These are phyloP conservation scores for Avahi laniger DNA, from an alignment of 2,797 vertebrate species.

Conservation along the genomic window DNA sequence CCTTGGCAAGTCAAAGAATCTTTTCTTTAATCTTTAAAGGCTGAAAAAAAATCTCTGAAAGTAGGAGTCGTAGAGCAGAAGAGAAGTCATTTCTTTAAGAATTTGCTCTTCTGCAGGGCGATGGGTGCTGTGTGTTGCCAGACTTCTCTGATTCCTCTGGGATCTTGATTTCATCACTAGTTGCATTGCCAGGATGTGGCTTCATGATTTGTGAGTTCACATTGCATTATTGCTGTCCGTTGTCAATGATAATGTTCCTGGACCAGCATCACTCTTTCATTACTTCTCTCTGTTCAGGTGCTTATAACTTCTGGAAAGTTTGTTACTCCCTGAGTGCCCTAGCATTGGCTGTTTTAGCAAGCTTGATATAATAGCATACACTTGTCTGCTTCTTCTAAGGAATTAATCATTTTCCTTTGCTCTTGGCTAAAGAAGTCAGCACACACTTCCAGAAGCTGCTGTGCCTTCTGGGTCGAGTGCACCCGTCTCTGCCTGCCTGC, in stretches of 20 bases:
- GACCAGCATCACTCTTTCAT: fast-evolving
- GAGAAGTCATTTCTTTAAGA: too few species aligned
- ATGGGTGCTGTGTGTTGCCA: too few species aligned
- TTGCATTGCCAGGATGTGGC: neutral
- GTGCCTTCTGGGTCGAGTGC: fast-evolving
- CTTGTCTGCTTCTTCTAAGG: neutral
- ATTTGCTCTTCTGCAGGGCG: fast-evolving
- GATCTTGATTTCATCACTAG: fast-evolving
- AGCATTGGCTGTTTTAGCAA: neutral
- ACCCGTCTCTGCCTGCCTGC: fast-evolving
- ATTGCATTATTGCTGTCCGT: neutral
- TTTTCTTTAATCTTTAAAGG: neutral
- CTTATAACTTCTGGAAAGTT: neutral
- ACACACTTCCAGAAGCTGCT: neutral
- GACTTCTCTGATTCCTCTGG: neutral
- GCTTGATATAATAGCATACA: fast-evolving
- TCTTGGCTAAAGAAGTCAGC: too few species aligned
- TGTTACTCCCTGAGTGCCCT: fast-evolving
- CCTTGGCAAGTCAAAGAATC: neutral
- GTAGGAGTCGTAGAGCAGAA: neutral
- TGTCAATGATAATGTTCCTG: neutral
- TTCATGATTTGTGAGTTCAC: neutral
- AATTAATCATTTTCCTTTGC: fast-evolving
- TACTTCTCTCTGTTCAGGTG: neutral
- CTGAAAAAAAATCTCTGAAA: neutral